Evolutionary conservation across 2,113 vertebrate genomes (phyloP).

Genomic region (Serilophus lunatus): DNA sequence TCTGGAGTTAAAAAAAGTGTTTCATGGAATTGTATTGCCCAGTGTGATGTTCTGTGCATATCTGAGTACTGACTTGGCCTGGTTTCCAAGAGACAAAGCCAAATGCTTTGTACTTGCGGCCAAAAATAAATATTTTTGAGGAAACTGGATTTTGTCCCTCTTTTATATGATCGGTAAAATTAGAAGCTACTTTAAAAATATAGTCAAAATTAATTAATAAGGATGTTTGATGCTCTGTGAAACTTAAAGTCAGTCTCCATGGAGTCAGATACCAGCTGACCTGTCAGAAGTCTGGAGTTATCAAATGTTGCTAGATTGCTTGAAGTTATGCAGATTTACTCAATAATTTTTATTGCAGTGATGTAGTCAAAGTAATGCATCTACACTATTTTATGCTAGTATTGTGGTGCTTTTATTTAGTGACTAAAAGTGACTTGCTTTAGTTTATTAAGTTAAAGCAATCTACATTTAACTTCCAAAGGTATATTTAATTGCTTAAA

Average conservation of each 20-base stretch:
- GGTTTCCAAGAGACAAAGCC: background rate
- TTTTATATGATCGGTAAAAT: background rate
- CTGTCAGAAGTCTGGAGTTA: background rate
- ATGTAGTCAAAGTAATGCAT: background rate
- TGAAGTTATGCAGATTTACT: background rate
- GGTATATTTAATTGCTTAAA: background rate
- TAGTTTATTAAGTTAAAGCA: background rate
- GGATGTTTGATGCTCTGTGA: background rate
- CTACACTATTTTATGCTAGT: background rate
- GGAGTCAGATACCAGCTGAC: background rate
- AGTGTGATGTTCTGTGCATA: accelerated
- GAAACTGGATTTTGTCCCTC: background rate
- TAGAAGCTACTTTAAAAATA: background rate
- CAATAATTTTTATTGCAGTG: background rate
- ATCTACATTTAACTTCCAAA: background rate
- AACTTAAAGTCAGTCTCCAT: background rate
- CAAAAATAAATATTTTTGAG: background rate
- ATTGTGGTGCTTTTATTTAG: background rate
- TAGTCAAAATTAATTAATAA: background rate
- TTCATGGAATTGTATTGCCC: background rate
- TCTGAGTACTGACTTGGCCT: background rate
- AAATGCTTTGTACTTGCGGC: background rate
- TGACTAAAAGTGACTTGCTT: background rate
- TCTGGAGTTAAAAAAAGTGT: background rate
- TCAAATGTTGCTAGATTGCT: background rate